Evolutionary conservation across 2,888 invertebrate genomes (phyloP).

Genomic region (Pelosia muscerda): DNA sequence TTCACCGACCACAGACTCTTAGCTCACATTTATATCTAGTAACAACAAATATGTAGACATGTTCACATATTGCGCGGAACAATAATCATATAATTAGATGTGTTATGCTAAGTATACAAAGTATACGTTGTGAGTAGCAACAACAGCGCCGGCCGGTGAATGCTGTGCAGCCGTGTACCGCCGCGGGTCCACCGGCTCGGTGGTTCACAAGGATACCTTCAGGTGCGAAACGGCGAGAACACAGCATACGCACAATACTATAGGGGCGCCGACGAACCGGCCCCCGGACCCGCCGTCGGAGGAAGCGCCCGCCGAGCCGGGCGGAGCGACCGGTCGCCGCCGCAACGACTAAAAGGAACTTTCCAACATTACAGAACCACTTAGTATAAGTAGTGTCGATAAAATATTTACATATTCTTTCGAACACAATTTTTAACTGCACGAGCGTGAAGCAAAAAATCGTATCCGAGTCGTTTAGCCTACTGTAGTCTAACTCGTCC

Average conservation of each 20-base stretch:
- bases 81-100: background rate
- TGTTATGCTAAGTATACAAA: background rate
- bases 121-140: background rate
- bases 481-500: conserved; percentile 10
- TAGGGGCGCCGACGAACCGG: background rate
- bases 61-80: background rate
- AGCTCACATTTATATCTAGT: background rate
- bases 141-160: too few relatives aligned
- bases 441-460: conserved; percentile 3
- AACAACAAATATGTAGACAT: background rate
- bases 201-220: too few relatives aligned
- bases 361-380: conserved; percentile 34
- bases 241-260: too few relatives aligned
- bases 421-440: conserved; percentile 5
- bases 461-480: conserved; percentile 3
- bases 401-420: conserved; percentile 34
- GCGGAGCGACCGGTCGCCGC: background rate
- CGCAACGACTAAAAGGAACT: conserved; percentile 43
- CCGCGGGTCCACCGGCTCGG: too few relatives aligned
- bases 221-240: too few relatives aligned
- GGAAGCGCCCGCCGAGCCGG: background rate
- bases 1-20: background rate
- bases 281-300: background rate
- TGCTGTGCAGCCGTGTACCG: too few relatives aligned
- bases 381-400: conserved; percentile 26